phyloP scores from a whole-genome alignment of 2,888 invertebrate genomes.

The Nymphalis c-album region DNA sequence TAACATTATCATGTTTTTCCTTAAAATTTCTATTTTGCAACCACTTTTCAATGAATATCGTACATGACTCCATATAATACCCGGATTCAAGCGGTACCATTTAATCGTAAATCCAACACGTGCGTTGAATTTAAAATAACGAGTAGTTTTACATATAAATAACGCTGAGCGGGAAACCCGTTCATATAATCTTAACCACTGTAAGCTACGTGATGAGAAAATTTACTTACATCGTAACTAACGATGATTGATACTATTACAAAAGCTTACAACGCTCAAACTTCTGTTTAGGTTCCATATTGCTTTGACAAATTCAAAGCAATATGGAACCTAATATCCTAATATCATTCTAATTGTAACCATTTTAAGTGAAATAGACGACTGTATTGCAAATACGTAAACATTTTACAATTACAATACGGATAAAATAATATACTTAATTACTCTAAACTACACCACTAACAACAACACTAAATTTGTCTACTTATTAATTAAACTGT shows the following conservation, averaged over 20 bases:
- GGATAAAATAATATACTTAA: too few species aligned
- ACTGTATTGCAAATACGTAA: too few species aligned
- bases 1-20: not conserved
- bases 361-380: too few species aligned
- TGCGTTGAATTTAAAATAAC: conserved; percentile 57
- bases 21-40: conserved; percentile 14
- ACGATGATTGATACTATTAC: conserved; percentile 13
- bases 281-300: not conserved
- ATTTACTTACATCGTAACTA: conserved; percentile 47
- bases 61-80: conserved; percentile 26
- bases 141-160: conserved; percentile 50
- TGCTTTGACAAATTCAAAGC: too few species aligned
- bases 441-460: too few species aligned
- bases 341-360: not conserved
- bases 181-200: conserved; percentile 68
- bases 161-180: conserved; percentile 61
- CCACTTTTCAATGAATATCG: conserved; percentile 19
- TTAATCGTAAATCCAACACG: conserved; percentile 69
- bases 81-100: conserved; percentile 51
- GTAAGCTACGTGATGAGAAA: conserved; percentile 69
- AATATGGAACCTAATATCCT: too few species aligned
- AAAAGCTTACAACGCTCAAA: not conserved
- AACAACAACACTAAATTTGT: too few species aligned
- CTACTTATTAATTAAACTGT: too few species aligned
- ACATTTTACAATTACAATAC: too few species aligned